A percentile compares a stretch with the other conserved stretches of the same genome.
phyloP scores from a whole-genome alignment of 2,797 vertebrate genomes.

The Gouania willdenowi region DNA sequence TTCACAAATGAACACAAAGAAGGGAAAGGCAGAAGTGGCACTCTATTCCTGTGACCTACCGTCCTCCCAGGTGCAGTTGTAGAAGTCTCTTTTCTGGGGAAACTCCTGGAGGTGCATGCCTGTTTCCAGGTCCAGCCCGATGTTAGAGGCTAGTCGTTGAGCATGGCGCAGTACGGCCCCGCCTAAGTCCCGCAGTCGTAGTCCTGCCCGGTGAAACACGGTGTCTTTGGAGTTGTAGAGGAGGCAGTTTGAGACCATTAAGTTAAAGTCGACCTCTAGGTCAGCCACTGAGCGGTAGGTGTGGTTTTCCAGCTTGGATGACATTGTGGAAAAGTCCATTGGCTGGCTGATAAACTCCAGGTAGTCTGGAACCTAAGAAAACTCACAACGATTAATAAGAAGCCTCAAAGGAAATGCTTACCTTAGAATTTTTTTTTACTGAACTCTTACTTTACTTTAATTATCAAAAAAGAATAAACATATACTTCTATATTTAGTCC shows the following conservation, averaged over 20 bases:
- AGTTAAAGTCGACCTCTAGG: conserved; percentile 94
- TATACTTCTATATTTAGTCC: no score
- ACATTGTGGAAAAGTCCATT: conserved; percentile 98
- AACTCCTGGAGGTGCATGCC: conserved; percentile 89
- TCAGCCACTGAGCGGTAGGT: conserved; percentile 87
- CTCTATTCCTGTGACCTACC: conserved; percentile 79
- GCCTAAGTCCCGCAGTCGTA: conserved; percentile 88
- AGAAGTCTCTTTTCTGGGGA: conserved; percentile 85
- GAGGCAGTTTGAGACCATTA: conserved; percentile 98
- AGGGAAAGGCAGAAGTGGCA: no score
- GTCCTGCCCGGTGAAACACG: conserved; percentile 91
- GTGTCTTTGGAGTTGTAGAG: conserved; percentile 96
- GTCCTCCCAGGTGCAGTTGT: conserved; percentile 93
- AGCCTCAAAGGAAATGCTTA: no score
- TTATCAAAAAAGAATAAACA: no score
- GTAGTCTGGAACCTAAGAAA: conserved; percentile 92
- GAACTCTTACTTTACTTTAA: no score
- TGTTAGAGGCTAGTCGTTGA: conserved; percentile 87
- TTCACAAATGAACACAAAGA: no score
- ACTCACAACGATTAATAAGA: no score
- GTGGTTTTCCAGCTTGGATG: conserved; percentile 88
- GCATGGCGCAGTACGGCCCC: conserved; percentile 89
- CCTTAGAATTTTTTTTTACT: no score
- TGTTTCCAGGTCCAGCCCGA: conserved; percentile 85
- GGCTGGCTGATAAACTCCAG: conserved; percentile 94